Conservation (phyloP, 37 sponge, comb jelly and placozoan genomes). For the Beroe ovata region DNA sequence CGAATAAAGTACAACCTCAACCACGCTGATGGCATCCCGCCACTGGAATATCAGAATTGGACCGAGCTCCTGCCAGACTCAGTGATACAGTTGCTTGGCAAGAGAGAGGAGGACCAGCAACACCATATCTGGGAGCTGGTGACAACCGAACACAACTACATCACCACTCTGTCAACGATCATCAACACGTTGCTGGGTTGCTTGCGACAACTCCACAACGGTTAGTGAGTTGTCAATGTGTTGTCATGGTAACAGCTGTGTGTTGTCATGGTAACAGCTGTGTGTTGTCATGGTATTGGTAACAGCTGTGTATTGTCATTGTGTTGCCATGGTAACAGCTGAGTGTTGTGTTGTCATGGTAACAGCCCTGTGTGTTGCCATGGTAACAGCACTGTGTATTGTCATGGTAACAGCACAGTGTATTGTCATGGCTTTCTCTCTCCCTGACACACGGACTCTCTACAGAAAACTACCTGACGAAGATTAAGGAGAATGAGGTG, state of each 20-base stretch:
- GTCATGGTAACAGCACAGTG: too few species aligned
- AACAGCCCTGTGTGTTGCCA: too few species aligned
- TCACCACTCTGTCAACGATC: slow-evolving; percentile 14
- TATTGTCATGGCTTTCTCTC: too few species aligned
- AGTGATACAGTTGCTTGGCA: neutral
- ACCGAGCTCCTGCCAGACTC: slow-evolving; percentile 28
- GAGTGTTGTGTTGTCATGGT: too few species aligned
- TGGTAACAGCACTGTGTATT: too few species aligned
- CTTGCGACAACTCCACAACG: slow-evolving; percentile 7
- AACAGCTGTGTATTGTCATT: too few species aligned
- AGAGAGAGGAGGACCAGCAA: slow-evolving; percentile 29
- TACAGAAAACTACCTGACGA: slow-evolving; percentile 34
- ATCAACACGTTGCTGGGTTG: slow-evolving; percentile 28
- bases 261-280: too few species aligned
- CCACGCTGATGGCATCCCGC: neutral
- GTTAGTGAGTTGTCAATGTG: too few species aligned
- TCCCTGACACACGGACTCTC: neutral
- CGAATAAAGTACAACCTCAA: slow-evolving; percentile 41
- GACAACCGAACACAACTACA: slow-evolving; percentile 48
- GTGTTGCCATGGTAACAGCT: too few species aligned
- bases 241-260: too few species aligned
- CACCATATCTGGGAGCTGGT: slow-evolving; percentile 57
- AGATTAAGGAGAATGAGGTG: slow-evolving; percentile 27
- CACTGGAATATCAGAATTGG: neutral
- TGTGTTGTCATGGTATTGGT: too few species aligned